Conservation (phyloP, 2,113 vertebrate species). For the Xenus cinereus region DNA sequence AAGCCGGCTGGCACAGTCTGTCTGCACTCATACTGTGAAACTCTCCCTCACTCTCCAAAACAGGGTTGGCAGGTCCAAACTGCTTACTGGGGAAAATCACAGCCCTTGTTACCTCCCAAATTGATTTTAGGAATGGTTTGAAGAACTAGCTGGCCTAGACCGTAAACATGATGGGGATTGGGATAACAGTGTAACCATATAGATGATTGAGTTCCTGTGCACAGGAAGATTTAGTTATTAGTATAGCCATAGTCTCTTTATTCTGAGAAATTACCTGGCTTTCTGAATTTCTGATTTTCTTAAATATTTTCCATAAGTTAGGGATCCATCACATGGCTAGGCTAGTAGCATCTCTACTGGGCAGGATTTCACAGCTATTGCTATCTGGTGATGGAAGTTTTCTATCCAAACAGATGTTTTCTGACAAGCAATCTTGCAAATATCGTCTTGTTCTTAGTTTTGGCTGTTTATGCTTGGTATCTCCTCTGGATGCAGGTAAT, state of each 20-base stretch:
- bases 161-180: neutral
- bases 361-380: neutral
- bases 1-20: neutral
- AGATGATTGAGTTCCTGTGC: neutral
- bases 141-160: neutral
- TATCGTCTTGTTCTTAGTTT: neutral
- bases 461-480: neutral
- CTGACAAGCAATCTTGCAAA: neutral
- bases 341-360: neutral
- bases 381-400: neutral
- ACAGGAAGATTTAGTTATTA: neutral
- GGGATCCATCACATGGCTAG: neutral
- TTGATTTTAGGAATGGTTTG: neutral
- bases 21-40: neutral
- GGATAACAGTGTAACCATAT: neutral
- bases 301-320: neutral
- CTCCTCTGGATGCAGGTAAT: conserved; percentile 75
- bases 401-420: neutral
- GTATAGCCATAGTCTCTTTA: neutral
- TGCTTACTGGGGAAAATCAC: neutral
- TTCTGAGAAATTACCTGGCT: neutral
- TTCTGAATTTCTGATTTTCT: neutral
- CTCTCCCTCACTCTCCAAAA: neutral
- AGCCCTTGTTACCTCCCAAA: neutral
- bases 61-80: neutral